Conservation (phyloP, 2,797 vertebrate species). For the Sylvia borin region DNA sequence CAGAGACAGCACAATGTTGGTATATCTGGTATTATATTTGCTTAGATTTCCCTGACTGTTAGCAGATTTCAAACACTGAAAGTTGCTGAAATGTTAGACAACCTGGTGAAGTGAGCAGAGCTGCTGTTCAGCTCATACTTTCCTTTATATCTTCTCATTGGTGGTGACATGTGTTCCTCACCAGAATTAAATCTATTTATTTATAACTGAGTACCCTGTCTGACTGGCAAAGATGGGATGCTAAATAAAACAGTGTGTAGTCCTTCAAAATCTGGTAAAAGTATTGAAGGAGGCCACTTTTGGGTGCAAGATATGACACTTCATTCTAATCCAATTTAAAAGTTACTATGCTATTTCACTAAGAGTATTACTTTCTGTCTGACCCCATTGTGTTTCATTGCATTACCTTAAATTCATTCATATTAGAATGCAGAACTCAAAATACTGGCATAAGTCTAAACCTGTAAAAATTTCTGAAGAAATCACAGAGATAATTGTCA, state of each 20-base stretch:
- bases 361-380: neutral
- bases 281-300: neutral
- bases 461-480: neutral
- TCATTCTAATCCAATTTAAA: neutral
- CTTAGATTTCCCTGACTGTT: neutral
- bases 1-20: neutral
- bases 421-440: neutral
- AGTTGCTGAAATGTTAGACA: slow-evolving; percentile 15
- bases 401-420: neutral
- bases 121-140: neutral
- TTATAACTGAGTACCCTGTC: neutral
- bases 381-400: neutral
- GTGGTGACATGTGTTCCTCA: neutral
- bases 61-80: neutral
- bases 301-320: neutral
- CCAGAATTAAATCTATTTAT: neutral
- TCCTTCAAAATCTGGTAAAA: neutral
- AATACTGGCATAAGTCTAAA: neutral
- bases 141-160: neutral
- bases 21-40: neutral
- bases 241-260: neutral
- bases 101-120: neutral
- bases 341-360: neutral
- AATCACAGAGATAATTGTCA: neutral
- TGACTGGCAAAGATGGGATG: neutral